These are phyloP conservation scores for Notechis scutatus DNA, from an alignment of 2,113 vertebrate species.

Conservation along the genomic window DNA sequence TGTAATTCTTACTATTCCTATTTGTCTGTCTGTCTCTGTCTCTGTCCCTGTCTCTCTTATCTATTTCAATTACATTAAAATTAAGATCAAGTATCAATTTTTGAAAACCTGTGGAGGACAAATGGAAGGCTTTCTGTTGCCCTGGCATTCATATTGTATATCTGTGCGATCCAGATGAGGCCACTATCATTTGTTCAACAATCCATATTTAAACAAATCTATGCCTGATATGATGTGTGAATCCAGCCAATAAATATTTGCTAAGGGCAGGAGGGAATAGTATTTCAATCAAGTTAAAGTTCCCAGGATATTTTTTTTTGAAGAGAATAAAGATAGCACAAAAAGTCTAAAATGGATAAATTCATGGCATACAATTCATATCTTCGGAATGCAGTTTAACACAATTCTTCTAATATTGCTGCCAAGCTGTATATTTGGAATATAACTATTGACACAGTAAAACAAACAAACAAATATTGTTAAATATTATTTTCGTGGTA, in stretches of 20 bases:
- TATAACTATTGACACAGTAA: background rate
- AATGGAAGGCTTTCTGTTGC: background rate
- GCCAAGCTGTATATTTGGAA: conserved; percentile 10
- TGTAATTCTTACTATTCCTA: background rate
- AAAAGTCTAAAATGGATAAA: background rate
- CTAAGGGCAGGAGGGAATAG: background rate
- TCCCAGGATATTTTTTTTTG: background rate
- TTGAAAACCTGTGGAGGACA: background rate
- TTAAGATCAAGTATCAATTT: background rate
- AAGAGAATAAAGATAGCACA: background rate
- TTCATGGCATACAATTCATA: conserved; percentile 25
- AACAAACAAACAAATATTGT: background rate
- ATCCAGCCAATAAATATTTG: background rate
- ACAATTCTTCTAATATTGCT: background rate
- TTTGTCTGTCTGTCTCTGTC: background rate
- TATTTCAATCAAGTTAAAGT: background rate
- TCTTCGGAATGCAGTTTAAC: conserved; percentile 43
- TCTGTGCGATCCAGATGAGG: background rate
- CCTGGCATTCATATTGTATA: background rate
- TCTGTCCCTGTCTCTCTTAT: too few relatives aligned
- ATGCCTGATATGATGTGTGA: background rate
- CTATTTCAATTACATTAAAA: background rate
- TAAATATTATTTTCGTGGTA: conserved; percentile 52
- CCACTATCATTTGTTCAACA: background rate
- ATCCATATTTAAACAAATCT: background rate